A percentile compares a stretch with the other conserved stretches of the same genome.
phyloP scores from a whole-genome alignment of 2,797 vertebrate genomes.

The Rousettus madagascariensis region DNA sequence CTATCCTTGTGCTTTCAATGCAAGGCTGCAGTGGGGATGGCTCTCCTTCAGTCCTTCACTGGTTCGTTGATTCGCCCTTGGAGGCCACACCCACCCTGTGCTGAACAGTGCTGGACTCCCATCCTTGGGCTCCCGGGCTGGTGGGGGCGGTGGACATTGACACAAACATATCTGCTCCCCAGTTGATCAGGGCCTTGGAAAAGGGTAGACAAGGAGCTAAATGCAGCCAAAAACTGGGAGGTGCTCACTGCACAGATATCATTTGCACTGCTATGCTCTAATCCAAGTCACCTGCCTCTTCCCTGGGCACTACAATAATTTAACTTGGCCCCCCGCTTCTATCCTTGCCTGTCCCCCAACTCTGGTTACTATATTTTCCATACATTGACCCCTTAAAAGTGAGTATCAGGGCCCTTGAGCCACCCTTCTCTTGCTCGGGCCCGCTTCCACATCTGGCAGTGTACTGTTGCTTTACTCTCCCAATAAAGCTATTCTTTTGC shows the following conservation, averaged over 20 bases:
- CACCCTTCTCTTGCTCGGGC: no score
- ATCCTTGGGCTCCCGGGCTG: background rate
- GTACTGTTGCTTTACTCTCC: no score
- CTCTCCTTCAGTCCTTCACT: background rate
- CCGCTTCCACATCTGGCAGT: no score
- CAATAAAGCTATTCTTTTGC: no score
- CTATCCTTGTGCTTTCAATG: background rate
- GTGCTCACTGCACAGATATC: background rate
- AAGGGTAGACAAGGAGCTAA: background rate
- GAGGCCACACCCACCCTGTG: background rate
- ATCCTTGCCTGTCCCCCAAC: background rate
- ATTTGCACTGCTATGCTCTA: background rate
- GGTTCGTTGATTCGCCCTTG: background rate
- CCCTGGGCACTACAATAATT: background rate
- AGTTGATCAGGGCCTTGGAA: background rate
- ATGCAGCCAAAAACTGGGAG: background rate
- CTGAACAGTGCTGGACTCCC: background rate
- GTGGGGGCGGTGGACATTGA: background rate
- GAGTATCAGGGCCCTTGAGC: background rate
- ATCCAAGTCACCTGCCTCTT: background rate
- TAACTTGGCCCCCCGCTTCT: background rate
- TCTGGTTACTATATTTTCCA: background rate
- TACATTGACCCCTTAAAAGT: background rate
- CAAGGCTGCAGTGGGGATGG: fast-evolving
- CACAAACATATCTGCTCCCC: background rate